Conservation (phyloP, 2,888 invertebrate genomes). For the Synanthedon andrenaeformis region DNA sequence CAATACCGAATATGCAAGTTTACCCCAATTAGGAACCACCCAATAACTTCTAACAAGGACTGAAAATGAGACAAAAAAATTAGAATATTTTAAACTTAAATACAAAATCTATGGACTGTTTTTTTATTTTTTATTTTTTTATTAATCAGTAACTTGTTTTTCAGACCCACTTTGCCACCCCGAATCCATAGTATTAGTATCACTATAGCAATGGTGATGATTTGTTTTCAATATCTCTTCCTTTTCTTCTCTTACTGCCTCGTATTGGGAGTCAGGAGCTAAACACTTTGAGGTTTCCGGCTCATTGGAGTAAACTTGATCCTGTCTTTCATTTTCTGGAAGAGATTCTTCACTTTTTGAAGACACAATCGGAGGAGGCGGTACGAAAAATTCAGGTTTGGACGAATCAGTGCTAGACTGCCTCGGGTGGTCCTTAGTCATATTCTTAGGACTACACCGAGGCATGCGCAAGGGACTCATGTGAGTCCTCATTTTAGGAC, state of each 20-base stretch:
- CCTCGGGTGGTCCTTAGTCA: conserved; percentile 35
- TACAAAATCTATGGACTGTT: no score
- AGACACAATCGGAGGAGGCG: conserved; percentile 35
- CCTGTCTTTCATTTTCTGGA: conserved; percentile 40
- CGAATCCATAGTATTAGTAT: conserved; percentile 74
- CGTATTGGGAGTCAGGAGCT: conserved; percentile 56
- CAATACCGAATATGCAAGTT: no score
- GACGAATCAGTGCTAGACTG: conserved; percentile 35
- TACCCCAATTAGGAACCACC: no score
- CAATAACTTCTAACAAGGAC: no score
- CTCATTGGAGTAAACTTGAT: conserved; percentile 45
- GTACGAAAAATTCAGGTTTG: conserved; percentile 42
- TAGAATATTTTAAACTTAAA: no score
- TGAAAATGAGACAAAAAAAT: no score
- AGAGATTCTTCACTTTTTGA: conserved; percentile 58
- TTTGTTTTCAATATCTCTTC: conserved; percentile 46
- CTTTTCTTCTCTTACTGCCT: conserved; percentile 48
- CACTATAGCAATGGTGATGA: conserved; percentile 68
- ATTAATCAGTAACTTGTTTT: conserved; percentile 65
- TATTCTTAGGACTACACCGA: conserved; percentile 32
- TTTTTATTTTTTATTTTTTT: not conserved
- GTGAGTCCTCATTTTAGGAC: conserved; percentile 45
- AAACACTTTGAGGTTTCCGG: conserved; percentile 46
- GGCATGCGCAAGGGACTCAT: conserved; percentile 44
- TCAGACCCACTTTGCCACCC: conserved; percentile 79